Evolutionary conservation across 2,888 invertebrate genomes (phyloP), one percentile per base, ranked within the genome.

Genomic region (Lasioglossum figueresi): DNA sequence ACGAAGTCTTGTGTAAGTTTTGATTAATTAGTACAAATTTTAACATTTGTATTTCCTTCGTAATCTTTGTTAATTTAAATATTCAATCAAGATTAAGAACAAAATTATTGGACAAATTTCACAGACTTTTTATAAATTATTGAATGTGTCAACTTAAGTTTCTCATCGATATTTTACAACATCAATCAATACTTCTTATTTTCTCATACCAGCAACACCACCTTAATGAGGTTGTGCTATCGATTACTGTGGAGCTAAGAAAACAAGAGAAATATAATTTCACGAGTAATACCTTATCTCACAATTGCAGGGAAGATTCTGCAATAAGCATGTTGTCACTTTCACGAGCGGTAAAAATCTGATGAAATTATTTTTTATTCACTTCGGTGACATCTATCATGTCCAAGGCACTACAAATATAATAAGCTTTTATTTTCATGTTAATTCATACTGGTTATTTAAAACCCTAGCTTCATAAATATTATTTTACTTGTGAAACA

Each of bases 261-360:
- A 31, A 23, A 52, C 16, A 34, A 37, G 52, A 23, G 23, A 71
- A 76, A 56, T 63, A 45, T 52, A 45, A 74, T 68, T 6, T 12
- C 40, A 23, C 19, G 27, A 82, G 73, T 83, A 73, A 73, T 68
- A 27, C 72, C 73, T 72, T 68, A 72, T 72, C 56, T 59, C 72
- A 6, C 52, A 56, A n/a, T n/a, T n/a, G 45, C 27, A 23, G 59
- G 27, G 34, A 37, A 23, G 72, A 10, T 66, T 76, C 82, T 83
- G 56, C 83, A 23, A 10, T 56, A 76, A 82, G 37, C 83, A 31
- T 37, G 59, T 83, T 76, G 76, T 73, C 83, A 59, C 12, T 34
- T 52, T 8, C 31, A 34, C 48, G 48, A 8, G 76, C 45, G 63
- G 52, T 27, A 66, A 31, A 52, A 76, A 56, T 82, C 73, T 45